These are phyloP conservation scores for Caenorhabditis uteleia DNA, from an alignment of 2,888 invertebrate species.

Conservation along the genomic window DNA sequence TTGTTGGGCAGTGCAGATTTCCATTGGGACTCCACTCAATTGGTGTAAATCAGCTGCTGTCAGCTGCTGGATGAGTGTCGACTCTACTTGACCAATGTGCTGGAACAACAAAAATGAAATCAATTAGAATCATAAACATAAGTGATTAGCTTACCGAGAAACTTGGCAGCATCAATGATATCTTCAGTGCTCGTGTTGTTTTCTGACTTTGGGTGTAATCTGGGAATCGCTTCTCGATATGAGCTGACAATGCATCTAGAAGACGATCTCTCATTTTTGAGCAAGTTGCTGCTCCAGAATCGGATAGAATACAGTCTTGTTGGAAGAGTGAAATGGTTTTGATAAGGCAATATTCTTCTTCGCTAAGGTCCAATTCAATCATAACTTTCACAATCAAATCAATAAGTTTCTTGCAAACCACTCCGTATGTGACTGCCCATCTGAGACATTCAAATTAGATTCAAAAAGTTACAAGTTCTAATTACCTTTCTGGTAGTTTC, in stretches of 20 bases:
- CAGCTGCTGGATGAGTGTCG: constrained; percentile 45
- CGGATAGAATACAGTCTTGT: constrained; percentile 48
- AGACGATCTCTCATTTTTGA: constrained; percentile 43
- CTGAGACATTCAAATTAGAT: no score
- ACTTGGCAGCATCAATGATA: constrained; percentile 51
- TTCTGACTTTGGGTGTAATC: constrained; percentile 39
- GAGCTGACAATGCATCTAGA: constrained; percentile 39
- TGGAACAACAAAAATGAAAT: constrained; percentile 25
- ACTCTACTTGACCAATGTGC: constrained; percentile 55
- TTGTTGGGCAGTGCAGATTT: constrained; percentile 44
- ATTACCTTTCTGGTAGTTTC: constrained; percentile 38
- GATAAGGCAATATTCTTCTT: constrained; percentile 54
- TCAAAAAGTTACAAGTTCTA: not conserved
- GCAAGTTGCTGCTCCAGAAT: constrained; percentile 27
- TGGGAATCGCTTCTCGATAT: constrained; percentile 48
- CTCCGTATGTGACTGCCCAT: constrained; percentile 56
- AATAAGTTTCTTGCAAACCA: constrained; percentile 49
- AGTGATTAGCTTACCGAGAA: constrained; percentile 57
- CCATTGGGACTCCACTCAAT: constrained; percentile 53
- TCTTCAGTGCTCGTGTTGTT: constrained; percentile 42
- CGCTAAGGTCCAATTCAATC: constrained; percentile 52
- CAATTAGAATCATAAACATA: constrained; percentile 1
- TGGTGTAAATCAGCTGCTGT: constrained; percentile 48
- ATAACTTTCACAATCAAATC: constrained; percentile 55
- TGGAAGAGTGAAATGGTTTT: constrained; percentile 59